Evolutionary conservation across 2,888 invertebrate species (phyloP).

Genomic region (Megastigmus dorsalis): DNA sequence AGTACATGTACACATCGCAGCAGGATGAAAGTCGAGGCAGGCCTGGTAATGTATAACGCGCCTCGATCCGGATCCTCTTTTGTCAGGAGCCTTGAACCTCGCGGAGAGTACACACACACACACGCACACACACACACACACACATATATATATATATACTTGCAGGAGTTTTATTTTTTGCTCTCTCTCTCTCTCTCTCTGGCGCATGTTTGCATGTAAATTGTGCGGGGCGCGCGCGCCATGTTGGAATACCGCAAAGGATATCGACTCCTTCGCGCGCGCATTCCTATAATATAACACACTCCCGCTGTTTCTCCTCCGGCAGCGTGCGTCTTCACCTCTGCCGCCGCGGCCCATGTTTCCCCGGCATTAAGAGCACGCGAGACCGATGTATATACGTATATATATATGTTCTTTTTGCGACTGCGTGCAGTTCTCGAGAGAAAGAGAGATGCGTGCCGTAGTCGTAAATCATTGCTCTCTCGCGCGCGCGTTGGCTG

Average conservation of each 20-base stretch:
- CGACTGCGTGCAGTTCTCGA: no score
- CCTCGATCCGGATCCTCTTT: not conserved
- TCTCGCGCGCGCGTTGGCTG: not conserved
- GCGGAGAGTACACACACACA: no score
- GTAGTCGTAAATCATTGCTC: slow-evolving; percentile 18
- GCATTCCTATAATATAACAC: no score
- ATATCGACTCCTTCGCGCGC: not conserved
- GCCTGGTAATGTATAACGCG: no score
- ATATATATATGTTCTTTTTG: no score
- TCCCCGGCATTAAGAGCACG: not conserved
- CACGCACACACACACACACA: no score
- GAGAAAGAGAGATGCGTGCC: not conserved
- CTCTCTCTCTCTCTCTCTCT: not conserved
- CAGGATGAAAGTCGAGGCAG: no score
- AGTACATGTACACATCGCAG: no score
- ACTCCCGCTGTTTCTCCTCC: not conserved
- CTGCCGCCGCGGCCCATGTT: not conserved
- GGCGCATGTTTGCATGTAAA: not conserved
- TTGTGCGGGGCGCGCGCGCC: not conserved
- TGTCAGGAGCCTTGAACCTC: slow-evolving; percentile 3
- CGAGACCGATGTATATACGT: no score
- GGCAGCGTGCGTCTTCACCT: not conserved
- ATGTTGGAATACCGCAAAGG: slow-evolving; percentile 3
- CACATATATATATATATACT: no score
- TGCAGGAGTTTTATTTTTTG: not conserved